These are phyloP conservation scores for Phrynosoma blainvillii DNA, from an alignment of 2,113 vertebrate species.

Conservation along the genomic window DNA sequence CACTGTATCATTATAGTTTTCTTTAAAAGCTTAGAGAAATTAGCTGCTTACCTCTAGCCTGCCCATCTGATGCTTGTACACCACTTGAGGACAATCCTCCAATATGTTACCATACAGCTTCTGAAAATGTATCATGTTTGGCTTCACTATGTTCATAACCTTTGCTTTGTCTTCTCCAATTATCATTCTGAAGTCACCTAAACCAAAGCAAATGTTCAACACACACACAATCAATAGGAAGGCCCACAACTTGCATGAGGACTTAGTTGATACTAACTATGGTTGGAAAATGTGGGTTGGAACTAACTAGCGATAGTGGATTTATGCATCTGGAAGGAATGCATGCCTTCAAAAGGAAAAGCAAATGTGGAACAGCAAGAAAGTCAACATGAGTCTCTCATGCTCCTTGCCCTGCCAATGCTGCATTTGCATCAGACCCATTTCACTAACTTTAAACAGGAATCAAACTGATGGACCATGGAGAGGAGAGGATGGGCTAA, in stretches of 20 bases:
- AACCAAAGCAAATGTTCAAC: slow-evolving; percentile 43
- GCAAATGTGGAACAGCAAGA: background rate
- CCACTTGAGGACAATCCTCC: slow-evolving; percentile 89
- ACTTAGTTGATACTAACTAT: background rate
- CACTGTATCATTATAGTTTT: too few relatives aligned
- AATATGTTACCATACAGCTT: slow-evolving; percentile 89
- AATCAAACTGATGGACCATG: background rate
- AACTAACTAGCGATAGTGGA: background rate
- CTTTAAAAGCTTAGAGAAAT: background rate
- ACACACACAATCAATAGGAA: background rate
- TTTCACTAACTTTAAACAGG: background rate
- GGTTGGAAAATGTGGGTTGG: background rate
- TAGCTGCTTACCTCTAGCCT: slow-evolving; percentile 86
- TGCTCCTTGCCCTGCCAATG: background rate
- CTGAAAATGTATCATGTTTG: slow-evolving; percentile 88
- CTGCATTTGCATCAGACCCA: too few relatives aligned
- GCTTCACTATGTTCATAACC: slow-evolving; percentile 90
- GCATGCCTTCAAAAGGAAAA: background rate
- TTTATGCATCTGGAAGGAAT: background rate
- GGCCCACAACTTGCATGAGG: background rate
- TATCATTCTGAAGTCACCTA: slow-evolving; percentile 96
- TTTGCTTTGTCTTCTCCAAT: slow-evolving; percentile 93
- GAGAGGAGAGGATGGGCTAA: background rate
- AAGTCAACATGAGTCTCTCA: background rate
- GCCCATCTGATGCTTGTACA: slow-evolving; percentile 91